Base-by-base conservation (phyloP, 2,113 vertebrate genomes). In the Dissostichus mawsoni region DNA sequence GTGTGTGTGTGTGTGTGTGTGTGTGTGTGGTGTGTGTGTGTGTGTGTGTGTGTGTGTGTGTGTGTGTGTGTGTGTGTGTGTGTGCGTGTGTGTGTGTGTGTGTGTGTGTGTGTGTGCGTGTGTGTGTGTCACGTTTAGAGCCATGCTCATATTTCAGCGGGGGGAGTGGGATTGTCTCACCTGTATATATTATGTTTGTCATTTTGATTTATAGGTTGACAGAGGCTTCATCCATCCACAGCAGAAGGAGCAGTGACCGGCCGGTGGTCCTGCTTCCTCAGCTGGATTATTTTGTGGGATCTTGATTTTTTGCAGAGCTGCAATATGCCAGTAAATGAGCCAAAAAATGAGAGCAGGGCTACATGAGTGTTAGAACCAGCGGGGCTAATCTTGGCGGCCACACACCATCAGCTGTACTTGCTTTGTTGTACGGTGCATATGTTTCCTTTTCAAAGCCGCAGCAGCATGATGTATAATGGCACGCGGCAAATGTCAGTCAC, bases 281-380 rank as follows among this genome's bases (percentile, higher is more conserved):
- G 53, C 75, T 72, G 73, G 57, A 78, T 82, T 79, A 84, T 84
- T 25, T 51, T 66, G 58, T 69, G 53, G 66, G 81, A 84, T 82
- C 65, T 71, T 47, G 66, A 74, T 89, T 90, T 89, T 90, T 62
- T 88, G 82, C 88, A 76, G 64, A 50, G 66, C 80, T 82, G 90
- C 83, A 88, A 79, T 83, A 85, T 78, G 55, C 74, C 69, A 66
- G 73, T 79, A 83, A 92, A 92, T 91, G 87, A 92, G 88, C 57
- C 84, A 72, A 78, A 90, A 82, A 89, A 84, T 85, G 78, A 74
- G 79, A 88, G 73, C 82, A 59, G 65, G 56, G 48, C 72, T 69
- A 58, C 75, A 69, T 8, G 80, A 80, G 70, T 61, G 58, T 83
- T 55, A 10, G 84, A 66, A 59, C 66, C 72, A 36, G 66, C 47